phyloP scores from a whole-genome alignment of 2,113 vertebrate genomes.

The Pampusana beccarii region DNA sequence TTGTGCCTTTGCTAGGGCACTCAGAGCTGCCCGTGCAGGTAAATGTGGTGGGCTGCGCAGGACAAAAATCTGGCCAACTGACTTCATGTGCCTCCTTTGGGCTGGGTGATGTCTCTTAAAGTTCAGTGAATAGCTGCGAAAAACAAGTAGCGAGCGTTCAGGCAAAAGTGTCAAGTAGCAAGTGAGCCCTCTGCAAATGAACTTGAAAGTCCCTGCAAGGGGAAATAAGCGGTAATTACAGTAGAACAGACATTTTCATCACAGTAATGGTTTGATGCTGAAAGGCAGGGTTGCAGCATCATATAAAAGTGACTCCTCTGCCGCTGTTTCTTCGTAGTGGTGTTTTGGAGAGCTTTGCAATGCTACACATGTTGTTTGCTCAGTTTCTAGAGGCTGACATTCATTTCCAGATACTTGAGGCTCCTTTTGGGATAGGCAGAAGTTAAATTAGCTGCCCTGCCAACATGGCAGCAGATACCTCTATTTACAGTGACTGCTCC shows the following conservation, averaged over 20 bases:
- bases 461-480: neutral
- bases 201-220: neutral
- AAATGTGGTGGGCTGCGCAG: rapidly evolving
- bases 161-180: neutral
- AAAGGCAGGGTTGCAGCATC: neutral
- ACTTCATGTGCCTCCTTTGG: neutral
- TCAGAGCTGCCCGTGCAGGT: neutral
- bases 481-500: neutral
- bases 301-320: neutral
- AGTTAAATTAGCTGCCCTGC: neutral
- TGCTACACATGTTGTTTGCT: neutral
- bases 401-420: neutral
- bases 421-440: neutral
- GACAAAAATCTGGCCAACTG: neutral
- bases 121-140: neutral
- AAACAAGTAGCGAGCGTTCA: neutral
- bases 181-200: neutral
- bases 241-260: constrained; percentile 16
- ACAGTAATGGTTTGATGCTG: neutral
- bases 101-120: neutral
- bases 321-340: neutral
- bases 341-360: neutral
- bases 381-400: neutral
- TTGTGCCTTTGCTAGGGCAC: neutral
- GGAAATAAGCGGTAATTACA: constrained; percentile 37